These are phyloP conservation scores for Ceratina australensis DNA, from an alignment of 1,140 invertebrate genomes.

Conservation along the genomic window DNA sequence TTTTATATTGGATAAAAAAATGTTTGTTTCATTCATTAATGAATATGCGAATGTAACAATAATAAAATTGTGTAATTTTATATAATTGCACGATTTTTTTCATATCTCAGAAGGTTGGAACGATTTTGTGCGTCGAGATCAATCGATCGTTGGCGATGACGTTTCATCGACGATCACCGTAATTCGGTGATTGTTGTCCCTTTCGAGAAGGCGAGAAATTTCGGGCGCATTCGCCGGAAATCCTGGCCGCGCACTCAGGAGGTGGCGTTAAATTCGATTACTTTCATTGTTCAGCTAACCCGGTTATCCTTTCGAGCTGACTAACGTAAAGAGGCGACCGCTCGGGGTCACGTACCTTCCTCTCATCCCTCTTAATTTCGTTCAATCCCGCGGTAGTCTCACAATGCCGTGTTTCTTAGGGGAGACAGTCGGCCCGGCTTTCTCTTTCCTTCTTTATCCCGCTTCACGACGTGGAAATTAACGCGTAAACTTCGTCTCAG, in stretches of 20 bases:
- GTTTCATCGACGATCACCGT: slow-evolving; percentile 52
- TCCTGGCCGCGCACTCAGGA: slow-evolving; percentile 66
- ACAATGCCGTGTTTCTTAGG: slow-evolving; percentile 30
- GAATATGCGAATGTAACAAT: too few species aligned
- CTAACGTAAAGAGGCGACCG: slow-evolving; percentile 69
- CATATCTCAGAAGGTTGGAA: not conserved
- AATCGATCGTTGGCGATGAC: slow-evolving; percentile 54
- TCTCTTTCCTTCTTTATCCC: slow-evolving; percentile 13
- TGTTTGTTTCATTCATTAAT: too few species aligned
- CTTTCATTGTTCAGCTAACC: slow-evolving; percentile 77
- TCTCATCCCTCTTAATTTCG: slow-evolving; percentile 74
- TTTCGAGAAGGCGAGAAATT: slow-evolving; percentile 42
- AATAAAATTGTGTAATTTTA: too few species aligned
- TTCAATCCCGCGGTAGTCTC: slow-evolving; percentile 63
- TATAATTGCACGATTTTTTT: too few species aligned
- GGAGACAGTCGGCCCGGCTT: slow-evolving; percentile 15
- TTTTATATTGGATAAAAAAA: too few species aligned
- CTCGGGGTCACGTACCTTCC: slow-evolving; percentile 73
- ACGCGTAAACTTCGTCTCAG: not conserved
- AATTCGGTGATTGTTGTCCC: slow-evolving; percentile 41
- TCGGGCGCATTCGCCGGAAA: slow-evolving; percentile 66
- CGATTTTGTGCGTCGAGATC: not conserved
- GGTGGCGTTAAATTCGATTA: slow-evolving; percentile 78
- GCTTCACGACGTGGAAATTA: not conserved
- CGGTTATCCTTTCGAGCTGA: slow-evolving; percentile 73